Evolutionary conservation across 2,113 vertebrate genomes (phyloP).

Genomic region (Lophotis ruficrista): DNA sequence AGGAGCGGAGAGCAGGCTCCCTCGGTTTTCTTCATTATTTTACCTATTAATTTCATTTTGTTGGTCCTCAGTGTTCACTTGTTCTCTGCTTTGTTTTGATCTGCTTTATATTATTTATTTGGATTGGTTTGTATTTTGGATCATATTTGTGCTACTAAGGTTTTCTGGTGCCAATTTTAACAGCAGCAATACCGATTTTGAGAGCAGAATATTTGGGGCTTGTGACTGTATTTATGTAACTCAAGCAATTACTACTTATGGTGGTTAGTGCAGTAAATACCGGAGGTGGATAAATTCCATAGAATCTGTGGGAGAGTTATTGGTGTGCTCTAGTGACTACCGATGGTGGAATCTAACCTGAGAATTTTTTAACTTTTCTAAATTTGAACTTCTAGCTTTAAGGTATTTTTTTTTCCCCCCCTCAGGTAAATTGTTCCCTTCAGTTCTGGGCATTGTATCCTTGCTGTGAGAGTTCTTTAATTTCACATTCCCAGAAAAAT

Average conservation of each 20-base stretch:
- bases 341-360: not conserved
- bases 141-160: not conserved
- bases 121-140: not conserved
- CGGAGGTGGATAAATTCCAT: not conserved
- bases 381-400: not conserved
- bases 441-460: not conserved
- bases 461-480: not conserved
- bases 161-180: constrained; percentile 13
- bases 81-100: not conserved
- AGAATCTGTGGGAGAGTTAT: not conserved
- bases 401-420: not conserved
- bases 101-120: constrained; percentile 4
- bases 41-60: not conserved
- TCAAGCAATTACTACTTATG: not conserved
- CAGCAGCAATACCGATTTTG: not conserved
- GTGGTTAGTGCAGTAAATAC: not conserved
- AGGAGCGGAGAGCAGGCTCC: not conserved
- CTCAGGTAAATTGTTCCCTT: not conserved
- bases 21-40: not conserved
- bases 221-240: not conserved
- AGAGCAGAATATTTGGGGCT: not conserved
- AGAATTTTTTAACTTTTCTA: not conserved
- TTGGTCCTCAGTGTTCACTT: not conserved
- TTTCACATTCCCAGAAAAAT: not conserved
- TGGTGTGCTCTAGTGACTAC: not conserved